Evolutionary conservation across 2,888 invertebrate genomes (phyloP).

Genomic region (Melieria omissa): DNA sequence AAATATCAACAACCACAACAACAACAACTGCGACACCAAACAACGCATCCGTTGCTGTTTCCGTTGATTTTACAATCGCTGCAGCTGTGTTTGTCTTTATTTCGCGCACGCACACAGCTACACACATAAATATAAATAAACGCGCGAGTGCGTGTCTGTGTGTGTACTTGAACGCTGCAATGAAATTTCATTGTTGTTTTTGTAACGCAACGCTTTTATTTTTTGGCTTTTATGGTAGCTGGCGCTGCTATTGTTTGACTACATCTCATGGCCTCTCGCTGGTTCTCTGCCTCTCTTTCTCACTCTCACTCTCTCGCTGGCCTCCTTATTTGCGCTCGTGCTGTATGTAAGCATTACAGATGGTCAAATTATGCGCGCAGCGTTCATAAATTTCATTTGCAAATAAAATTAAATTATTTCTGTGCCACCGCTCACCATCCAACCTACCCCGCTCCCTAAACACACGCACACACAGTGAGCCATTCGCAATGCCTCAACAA

Average conservation of each 20-base stretch:
- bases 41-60: not conserved
- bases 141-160: not conserved
- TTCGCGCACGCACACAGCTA: no score
- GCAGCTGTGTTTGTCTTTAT: constrained; percentile 17
- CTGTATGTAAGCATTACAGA: constrained; percentile 12
- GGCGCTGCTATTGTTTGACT: no score
- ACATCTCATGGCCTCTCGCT: not conserved
- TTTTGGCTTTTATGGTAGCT: not conserved
- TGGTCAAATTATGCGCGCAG: constrained; percentile 31
- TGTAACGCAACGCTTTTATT: not conserved
- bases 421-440: constrained; percentile 16
- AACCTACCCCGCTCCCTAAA: not conserved
- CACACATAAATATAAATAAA: no score
- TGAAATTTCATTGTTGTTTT: constrained; percentile 7
- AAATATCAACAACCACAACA: no score
- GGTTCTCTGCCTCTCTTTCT: not conserved
- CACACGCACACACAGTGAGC: not conserved
- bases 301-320: not conserved
- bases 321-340: constrained; percentile 13
- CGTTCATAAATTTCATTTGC: constrained; percentile 34
- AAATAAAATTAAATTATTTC: constrained; percentile 38
- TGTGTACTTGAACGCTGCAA: not conserved
- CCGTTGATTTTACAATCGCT: constrained; percentile 15
- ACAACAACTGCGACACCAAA: no score
- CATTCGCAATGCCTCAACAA: not conserved